Base-by-base conservation (phyloP, 2,113 vertebrate species). In the human (Homo sapiens) region DNA sequence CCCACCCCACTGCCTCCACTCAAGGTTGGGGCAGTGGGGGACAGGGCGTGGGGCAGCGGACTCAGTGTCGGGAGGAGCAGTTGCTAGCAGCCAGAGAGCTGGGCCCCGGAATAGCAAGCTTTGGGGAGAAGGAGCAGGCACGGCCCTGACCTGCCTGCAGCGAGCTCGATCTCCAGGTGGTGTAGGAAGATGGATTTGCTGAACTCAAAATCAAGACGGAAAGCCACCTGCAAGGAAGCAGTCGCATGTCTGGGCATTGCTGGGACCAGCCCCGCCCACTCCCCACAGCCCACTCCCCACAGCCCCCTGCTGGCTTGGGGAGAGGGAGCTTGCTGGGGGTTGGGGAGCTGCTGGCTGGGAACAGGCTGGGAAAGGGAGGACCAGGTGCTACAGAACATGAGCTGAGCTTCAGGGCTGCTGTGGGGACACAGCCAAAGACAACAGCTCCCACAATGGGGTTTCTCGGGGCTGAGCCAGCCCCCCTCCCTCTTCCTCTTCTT, bases 201-300 rank as follows among this genome's bases (percentile, higher is more conserved):
- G 98, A 99, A 99, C 85, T 99, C 99, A 38, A 99, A 99, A 98
- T 99, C 99, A 97, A 99, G 97, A 7, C 98, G 99, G 97, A 99
- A 99, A 61, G 98, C 98, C 0, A 99, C 99, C 99, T 99, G 98
- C 0, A 93, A 13, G 83, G 96, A 70, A 97, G 61, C 0, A 8
- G 43, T 80, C 45, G 7, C 23, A 0, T 7, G 8, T n/a, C 43
- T 52, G 35, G 40, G 35, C 25, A 6, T 25, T 27, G n/a, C 40
- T 16, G 0, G 1, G 6, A 27, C 27, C 48, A 22, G 82, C 2
- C 73, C 78, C 50, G 12, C 68, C 23, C 16, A 0, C 12, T 2
- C 25, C 17, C 40, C 32, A 43, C 23, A 1, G 38, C 12, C 23
- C 16, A 0, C 12, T 2, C 18, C 22, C n/a, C 32, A 38, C 23